Evolutionary conservation across 2,888 invertebrate genomes (phyloP), one percentile per base, ranked within the genome.

Genomic region (Ectobius pallidus): DNA sequence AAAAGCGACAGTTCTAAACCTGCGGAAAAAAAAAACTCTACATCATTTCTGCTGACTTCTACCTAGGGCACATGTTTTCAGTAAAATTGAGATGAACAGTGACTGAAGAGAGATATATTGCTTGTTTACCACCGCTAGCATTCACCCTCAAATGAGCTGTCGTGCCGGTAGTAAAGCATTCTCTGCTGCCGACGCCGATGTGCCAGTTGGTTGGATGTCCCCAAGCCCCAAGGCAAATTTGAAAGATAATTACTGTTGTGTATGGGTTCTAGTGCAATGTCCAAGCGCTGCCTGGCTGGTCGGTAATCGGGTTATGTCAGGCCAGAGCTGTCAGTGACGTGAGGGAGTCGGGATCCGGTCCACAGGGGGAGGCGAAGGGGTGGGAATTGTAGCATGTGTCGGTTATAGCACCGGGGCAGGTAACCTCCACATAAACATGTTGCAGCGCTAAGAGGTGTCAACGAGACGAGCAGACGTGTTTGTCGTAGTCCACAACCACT

Each of bases 221-320:
- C 74, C 69, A 69, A 69, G 65, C 69, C 74, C 74, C 74, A 62
- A 52, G 71, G 65, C 74, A 74, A 74, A 74, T 74, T 74, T 74
- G 71, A 72, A 70, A 73, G 74, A 72, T 74, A 74, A 74, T 74
- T 74, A 74, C 70, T 70, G 72, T 67, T 71, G 71, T 70, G 72
- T 55, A 67, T 58, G 67, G 67, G 67, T 44, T 61, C 63, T 52
- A 32, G 62, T 42, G 42, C 62, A 46, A 46, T 65, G 65, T 65
- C 65, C 65, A 25, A 65, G 42, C 65, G 72, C 67, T 42, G 44
- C 68, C 63, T n/a, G n/a, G n/a, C n/a, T n/a, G n/a, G n/a, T 69
- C 68, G 22, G 72, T 72, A 72, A 72, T 72, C 72, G 69, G 68
- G 72, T 72, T 72, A 72, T 69, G 62, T 69, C 72, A 68, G 69